phyloP scores from a whole-genome alignment of 2,888 invertebrate species.

The Sphaeridia pumilis region DNA sequence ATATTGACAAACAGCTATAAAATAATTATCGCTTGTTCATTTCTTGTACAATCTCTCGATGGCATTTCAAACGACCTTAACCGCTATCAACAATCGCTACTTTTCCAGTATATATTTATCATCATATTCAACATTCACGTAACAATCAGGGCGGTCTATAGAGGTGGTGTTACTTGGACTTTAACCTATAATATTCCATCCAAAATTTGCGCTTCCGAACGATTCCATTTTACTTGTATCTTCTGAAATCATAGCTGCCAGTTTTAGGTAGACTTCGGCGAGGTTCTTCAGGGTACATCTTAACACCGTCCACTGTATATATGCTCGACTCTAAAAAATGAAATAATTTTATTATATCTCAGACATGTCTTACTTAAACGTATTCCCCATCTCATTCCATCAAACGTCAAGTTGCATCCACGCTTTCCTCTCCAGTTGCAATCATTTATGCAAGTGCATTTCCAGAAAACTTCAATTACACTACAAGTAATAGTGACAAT shows the following conservation, averaged over 20 bases:
- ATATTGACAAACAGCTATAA: no score
- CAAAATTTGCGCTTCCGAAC: not conserved
- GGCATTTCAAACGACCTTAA: no score
- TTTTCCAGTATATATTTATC: no score
- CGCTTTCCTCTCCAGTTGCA: not conserved
- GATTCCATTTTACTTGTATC: conserved; percentile 25
- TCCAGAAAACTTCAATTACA: conserved; percentile 5
- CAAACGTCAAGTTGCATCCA: not conserved
- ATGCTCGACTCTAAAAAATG: conserved; percentile 77
- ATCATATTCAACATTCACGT: no score
- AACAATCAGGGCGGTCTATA: no score
- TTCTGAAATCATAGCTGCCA: conserved; percentile 34
- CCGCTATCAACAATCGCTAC: no score
- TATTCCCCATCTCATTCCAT: not conserved
- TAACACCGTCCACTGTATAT: conserved; percentile 86
- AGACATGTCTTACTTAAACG: not conserved
- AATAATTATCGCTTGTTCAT: no score
- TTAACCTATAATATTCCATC: no score
- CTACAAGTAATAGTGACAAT: conserved; percentile 21
- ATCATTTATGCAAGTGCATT: not conserved
- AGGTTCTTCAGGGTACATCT: conserved; percentile 59
- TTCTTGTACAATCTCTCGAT: no score
- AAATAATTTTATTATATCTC: conserved; percentile 2
- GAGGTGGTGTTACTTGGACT: no score
- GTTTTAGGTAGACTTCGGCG: conserved; percentile 34